These are phyloP conservation scores for Microchrysa polita DNA, from an alignment of 2,888 invertebrate species.

Conservation along the genomic window DNA sequence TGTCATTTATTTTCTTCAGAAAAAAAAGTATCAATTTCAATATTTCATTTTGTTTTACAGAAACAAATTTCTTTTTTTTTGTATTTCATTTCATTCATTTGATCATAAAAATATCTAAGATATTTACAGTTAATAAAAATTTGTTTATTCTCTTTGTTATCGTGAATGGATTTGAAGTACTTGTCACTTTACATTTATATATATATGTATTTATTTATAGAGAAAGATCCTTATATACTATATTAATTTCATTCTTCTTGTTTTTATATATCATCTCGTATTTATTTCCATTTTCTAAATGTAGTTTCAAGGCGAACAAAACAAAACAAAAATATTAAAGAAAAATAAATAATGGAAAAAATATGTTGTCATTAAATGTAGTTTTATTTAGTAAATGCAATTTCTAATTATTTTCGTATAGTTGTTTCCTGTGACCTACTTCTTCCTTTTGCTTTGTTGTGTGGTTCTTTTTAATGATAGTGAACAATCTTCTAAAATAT, in stretches of 20 bases:
- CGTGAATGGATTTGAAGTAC: too few species aligned
- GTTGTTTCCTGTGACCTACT: too few species aligned
- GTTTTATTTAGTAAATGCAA: not conserved
- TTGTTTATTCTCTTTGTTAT: slow-evolving; percentile 1
- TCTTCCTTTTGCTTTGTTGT: too few species aligned
- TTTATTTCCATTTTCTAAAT: slow-evolving; percentile 28
- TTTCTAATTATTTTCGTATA: slow-evolving; percentile 18
- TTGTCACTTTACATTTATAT: not conserved
- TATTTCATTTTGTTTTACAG: too few species aligned
- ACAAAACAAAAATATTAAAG: too few species aligned
- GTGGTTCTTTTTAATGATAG: too few species aligned
- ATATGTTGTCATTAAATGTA: too few species aligned
- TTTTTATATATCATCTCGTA: slow-evolving; percentile 1
- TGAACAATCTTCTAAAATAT: too few species aligned
- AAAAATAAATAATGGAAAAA: too few species aligned
- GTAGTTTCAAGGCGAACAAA: slow-evolving; percentile 17
- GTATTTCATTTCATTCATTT: too few species aligned
- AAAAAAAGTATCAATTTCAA: slow-evolving; percentile 8
- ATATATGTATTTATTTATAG: not conserved
- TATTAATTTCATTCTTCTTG: slow-evolving; percentile 8
- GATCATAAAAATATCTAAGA: slow-evolving; percentile 32
- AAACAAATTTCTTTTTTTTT: too few species aligned
- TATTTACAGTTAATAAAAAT: slow-evolving; percentile 42
- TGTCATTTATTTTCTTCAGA: slow-evolving; percentile 19
- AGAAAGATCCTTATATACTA: slow-evolving; percentile 25